Base-by-base conservation (phyloP, 2,113 vertebrate genomes). In the Vireo altiloquus region DNA sequence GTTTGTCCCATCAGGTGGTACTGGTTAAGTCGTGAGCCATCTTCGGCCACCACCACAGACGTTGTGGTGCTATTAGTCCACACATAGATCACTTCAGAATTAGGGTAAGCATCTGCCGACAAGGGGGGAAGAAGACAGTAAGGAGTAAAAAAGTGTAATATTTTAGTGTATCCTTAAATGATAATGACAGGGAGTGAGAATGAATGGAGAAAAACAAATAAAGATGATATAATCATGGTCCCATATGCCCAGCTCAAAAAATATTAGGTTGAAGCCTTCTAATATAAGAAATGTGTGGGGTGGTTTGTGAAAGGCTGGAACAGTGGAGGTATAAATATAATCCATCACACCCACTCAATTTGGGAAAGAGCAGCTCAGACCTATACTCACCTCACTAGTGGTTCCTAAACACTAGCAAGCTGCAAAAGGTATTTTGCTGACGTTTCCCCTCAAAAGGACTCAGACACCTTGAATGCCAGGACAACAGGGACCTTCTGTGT, bases 1-100 rank as follows among this genome's bases (percentile, higher is more conserved):
- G 98, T 99, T 96, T 99, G 99, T 75, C 99, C 99, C 42, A 99
- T 98, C 95, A 99, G 97, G 84, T 99, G 99, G 63, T 99, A 99
- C 97, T 99, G 99, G 95, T 99, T 99, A 88, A 99, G 98, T 19
- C 99, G 97, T 21, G 99, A 99, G 30, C 99, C 99, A 1, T 99
- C 99, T 88, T 99, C 99, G 0, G 99, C 99, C 96, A 99, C 99
- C 75, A 99, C 99, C 96, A 99, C 99, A 3, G 99, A 99, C 4
- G 98, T 99, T 82, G 98, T 97, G 17, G 99, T 98, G 56, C 95
- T 98, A 9, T 99, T 97, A 35, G 99, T 99, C 99, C 99, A 99
- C 10, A 98, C 98, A 21, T 99, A 99, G 81, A 99, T 98, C 15
- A 99, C 99, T 96, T 99, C 99, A 1, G 99, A 99, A 59, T 99